Percentiles rank a stretch among this genome's conserved stretches.
Conservation (phyloP, 2,888 invertebrate genomes). For the Branchipolynoe longqiensis region DNA sequence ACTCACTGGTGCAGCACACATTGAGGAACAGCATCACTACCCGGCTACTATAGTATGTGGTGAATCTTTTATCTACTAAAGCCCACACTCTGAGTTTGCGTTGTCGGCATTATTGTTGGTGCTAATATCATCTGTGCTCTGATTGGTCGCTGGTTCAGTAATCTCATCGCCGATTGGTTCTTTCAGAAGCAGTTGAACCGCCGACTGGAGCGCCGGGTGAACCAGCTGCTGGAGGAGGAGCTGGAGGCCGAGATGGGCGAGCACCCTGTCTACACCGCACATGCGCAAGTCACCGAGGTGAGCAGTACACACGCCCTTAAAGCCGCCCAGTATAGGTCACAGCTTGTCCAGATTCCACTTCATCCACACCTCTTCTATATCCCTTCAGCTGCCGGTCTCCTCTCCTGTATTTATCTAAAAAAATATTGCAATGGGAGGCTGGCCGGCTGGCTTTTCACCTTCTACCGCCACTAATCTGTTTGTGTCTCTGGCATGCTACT, state of each 20-base stretch:
- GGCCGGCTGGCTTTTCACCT: no score
- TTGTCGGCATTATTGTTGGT: neutral
- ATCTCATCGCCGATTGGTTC: neutral
- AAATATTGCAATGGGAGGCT: no score
- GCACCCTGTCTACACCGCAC: neutral
- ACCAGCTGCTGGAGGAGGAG: conserved; percentile 30
- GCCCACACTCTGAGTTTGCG: no score
- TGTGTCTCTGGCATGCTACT: no score
- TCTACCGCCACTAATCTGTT: no score
- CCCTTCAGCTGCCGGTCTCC: no score
- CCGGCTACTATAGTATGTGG: no score
- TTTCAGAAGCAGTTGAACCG: conserved; percentile 37
- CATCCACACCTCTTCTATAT: neutral
- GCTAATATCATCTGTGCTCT: neutral
- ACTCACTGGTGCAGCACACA: conserved; percentile 73
- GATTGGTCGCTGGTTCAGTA: neutral
- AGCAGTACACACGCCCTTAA: neutral
- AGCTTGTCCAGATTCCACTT: neutral
- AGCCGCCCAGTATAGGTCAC: neutral
- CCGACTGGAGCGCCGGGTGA: conserved; percentile 25
- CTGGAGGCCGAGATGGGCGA: neutral
- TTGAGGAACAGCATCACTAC: conserved; percentile 72
- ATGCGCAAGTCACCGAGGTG: neutral
- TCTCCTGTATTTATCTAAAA: no score
- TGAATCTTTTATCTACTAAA: no score